phyloP scores from a whole-genome alignment of 2,113 vertebrate genomes.

The Apteryx owenii region DNA sequence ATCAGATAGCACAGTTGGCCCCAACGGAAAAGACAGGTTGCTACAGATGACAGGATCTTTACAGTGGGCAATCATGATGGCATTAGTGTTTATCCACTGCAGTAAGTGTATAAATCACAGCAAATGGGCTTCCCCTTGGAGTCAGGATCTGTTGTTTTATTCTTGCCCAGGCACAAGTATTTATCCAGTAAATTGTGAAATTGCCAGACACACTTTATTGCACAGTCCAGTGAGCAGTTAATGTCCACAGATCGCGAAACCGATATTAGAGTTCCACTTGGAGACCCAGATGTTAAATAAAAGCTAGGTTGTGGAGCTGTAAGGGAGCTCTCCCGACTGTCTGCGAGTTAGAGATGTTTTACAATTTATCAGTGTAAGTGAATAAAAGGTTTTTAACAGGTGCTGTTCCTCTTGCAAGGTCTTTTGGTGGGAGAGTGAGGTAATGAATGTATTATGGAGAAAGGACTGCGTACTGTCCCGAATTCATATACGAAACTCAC shows the following conservation, averaged over 20 bases:
- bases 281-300: neutral
- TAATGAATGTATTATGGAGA: neutral
- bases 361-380: neutral
- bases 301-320: neutral
- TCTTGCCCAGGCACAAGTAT: constrained; percentile 32
- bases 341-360: neutral
- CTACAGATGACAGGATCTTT: constrained; percentile 45
- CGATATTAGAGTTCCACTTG: neutral
- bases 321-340: neutral
- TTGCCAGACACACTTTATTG: neutral
- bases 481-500: rapidly evolving
- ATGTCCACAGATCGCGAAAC: neutral
- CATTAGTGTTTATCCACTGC: constrained; percentile 53
- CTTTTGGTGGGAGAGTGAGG: neutral
- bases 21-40: constrained; percentile 13
- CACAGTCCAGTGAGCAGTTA: neutral
- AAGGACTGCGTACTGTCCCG: neutral
- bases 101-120: constrained; percentile 63
- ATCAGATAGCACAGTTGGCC: constrained; percentile 9
- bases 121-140: constrained; percentile 54
- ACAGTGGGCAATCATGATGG: constrained; percentile 20
- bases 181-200: constrained; percentile 6
- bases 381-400: neutral
- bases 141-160: constrained; percentile 21
- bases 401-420: neutral